Conservation (phyloP, 92 coral and sea anemone species). For the Siderastrea siderea region DNA sequence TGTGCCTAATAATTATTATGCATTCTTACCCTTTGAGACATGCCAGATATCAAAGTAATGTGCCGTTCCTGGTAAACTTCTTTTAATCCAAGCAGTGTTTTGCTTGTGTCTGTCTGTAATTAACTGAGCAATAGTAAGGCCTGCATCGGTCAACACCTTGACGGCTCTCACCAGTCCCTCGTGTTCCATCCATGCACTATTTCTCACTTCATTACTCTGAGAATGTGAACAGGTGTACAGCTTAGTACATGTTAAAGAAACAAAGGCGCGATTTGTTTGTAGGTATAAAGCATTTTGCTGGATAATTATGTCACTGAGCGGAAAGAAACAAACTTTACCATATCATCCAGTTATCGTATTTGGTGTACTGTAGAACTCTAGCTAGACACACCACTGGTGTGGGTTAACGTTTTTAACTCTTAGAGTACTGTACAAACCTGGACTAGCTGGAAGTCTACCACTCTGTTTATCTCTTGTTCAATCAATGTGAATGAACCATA, state of each 20-base stretch:
- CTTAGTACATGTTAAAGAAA: neutral
- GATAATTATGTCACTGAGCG: neutral
- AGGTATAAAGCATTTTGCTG: slow-evolving; percentile 1
- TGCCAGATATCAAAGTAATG: slow-evolving; percentile 25
- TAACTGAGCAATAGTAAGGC: slow-evolving; percentile 37
- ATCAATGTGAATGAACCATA: slow-evolving; percentile 64
- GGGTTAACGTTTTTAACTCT: no score
- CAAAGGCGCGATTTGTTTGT: no score
- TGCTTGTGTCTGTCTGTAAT: slow-evolving; percentile 58
- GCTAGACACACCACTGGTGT: no score
- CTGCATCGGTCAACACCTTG: neutral
- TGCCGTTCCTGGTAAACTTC: neutral
- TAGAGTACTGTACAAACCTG: slow-evolving; percentile 30
- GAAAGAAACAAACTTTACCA: no score
- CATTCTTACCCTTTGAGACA: slow-evolving; percentile 5
- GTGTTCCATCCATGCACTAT: slow-evolving; percentile 60
- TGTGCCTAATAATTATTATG: no score
- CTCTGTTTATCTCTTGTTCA: slow-evolving; percentile 45
- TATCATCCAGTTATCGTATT: no score
- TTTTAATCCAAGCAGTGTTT: slow-evolving; percentile 24
- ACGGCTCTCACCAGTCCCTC: slow-evolving; percentile 60
- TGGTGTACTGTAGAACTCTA: no score
- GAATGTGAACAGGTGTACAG: neutral
- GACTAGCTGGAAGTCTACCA: slow-evolving; percentile 3
- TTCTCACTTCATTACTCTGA: slow-evolving; percentile 70